These are phyloP conservation scores for Stichodactyla helianthus DNA, from an alignment of 64 coral and sea anemone genomes.

Conservation along the genomic window DNA sequence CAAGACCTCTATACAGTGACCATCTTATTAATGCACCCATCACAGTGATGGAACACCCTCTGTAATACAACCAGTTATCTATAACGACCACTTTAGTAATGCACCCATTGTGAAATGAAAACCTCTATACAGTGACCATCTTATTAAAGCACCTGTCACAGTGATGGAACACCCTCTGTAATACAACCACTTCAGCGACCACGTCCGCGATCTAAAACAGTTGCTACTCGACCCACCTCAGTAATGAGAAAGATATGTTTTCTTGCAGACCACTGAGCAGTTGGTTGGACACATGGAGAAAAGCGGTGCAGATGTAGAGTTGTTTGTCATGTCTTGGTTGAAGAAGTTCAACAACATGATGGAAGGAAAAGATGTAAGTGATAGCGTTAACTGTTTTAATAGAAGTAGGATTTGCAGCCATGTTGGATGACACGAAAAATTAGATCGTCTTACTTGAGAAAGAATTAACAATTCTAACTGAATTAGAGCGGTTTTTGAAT, in stretches of 20 bases:
- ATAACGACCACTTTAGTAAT: not conserved
- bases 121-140: not conserved
- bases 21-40: too few species aligned
- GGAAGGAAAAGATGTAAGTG: slow-evolving; percentile 45
- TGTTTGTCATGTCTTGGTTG: not conserved
- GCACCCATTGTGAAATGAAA: not conserved
- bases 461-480: too few species aligned
- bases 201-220: not conserved
- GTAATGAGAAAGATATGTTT: not conserved
- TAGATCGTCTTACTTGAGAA: too few species aligned
- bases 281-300: slow-evolving; percentile 19
- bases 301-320: slow-evolving; percentile 13
- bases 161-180: not conserved
- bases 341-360: slow-evolving; percentile 42
- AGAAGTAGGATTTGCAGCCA: too few species aligned
- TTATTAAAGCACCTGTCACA: too few species aligned
- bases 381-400: not conserved
- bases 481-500: too few species aligned
- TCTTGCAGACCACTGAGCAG: slow-evolving; percentile 30
- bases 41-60: too few species aligned
- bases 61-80: too few species aligned
- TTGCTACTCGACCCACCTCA: not conserved
- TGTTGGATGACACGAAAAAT: too few species aligned
- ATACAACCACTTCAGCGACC: not conserved
- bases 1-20: not conserved